Evolutionary conservation across 2,888 invertebrate genomes (phyloP).

Genomic region (Clusia tigrina): DNA sequence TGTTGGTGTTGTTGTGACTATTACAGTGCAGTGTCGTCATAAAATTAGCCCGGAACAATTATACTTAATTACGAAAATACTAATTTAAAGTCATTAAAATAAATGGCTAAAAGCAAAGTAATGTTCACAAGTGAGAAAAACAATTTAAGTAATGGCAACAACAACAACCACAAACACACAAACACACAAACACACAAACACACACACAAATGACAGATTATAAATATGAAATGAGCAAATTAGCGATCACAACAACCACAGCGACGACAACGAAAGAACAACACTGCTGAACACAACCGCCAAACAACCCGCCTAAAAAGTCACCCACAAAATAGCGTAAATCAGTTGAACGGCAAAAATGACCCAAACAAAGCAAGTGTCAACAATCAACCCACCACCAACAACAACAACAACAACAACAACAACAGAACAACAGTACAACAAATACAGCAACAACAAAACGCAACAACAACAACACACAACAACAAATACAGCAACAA

Average conservation of each 20-base stretch:
- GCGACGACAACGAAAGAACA: neutral
- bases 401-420: conserved; percentile 30
- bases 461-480: conserved; percentile 26
- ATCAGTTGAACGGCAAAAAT: neutral
- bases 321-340: conserved; percentile 5
- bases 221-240: conserved; percentile 3
- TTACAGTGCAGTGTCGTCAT: conserved; percentile 15
- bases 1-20: no score
- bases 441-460: conserved; percentile 23
- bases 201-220: neutral
- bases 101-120: conserved; percentile 20
- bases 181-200: neutral
- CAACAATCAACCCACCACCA: neutral
- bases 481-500: conserved; percentile 25
- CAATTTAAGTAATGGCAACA: neutral
- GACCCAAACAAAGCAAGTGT: conserved; percentile 3
- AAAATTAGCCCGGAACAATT: conserved; percentile 18
- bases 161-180: neutral
- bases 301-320: neutral
- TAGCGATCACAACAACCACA: neutral
- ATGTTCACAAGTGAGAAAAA: conserved; percentile 21
- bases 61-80: conserved; percentile 6
- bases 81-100: conserved; percentile 13
- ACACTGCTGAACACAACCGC: neutral
- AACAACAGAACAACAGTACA: conserved; percentile 25